Base-by-base conservation (phyloP, 1,140 invertebrate genomes). In the Drosophila equinoxialis region DNA sequence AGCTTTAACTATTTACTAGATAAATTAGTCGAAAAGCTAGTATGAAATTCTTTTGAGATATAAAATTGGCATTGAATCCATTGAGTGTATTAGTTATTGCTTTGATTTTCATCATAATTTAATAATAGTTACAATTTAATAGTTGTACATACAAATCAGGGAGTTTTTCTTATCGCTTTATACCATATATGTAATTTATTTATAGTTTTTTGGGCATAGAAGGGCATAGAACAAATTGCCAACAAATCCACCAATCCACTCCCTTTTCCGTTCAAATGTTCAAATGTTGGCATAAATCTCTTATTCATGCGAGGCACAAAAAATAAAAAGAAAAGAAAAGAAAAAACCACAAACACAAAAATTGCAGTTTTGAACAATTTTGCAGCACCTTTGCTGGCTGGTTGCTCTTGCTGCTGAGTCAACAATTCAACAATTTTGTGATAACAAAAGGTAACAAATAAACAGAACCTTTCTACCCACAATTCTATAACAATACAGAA, bases 371-470 rank as follows among this genome's bases (percentile, higher is more conserved):
- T 69, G 59, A 70, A 78, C 71, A 79, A 79, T 86, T 30, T 79
- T 71, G 69, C 72, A 65, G 37, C 65, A 51, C 17, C 45, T 51
- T 51, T 48, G 45, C 14, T 45, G 14, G 11, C 42, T 45, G 14
- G 11, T 14, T 45, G n/a, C 6, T 20, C 17, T 10, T 48, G 17
- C 17, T 59, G 79, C 79, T 86, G 83, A 87, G 83, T 86, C 84
- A 89, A 83, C 76, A 75, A 74, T 83, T 87, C 83, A 83, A 83
- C 83, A 87, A 83, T 87, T 86, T 86, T 64, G 45, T 39, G 73
- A 76, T 69, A 76, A 76, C 72, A 76, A 76, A 76, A 76, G 65
- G 42, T 60, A 69, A 66, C 60, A 76, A 76, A 76, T 75, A 75
- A 51, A 51, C 14, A 51, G 17, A 51, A 51, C 42, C 57, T 45